Evolutionary conservation across 2,888 invertebrate genomes (phyloP), one percentile per base, ranked within the genome.

Genomic region (Drosophila atripex): DNA sequence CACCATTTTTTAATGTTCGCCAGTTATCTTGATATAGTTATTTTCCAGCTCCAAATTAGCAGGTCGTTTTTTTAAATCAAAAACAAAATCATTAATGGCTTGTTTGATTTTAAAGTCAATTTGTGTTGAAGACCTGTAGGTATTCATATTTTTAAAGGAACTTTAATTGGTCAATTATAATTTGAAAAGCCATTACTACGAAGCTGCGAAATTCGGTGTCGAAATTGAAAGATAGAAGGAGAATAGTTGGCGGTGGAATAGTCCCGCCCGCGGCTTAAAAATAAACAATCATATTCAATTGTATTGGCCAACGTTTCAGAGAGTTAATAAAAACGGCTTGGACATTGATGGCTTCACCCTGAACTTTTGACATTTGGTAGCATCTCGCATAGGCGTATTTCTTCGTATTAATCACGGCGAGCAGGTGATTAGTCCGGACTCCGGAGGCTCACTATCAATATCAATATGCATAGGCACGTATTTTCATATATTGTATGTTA

Each of bases 341-440:
- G 86, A 83, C 86, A 79, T 80, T 83, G 77, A 79, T 80, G 83
- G 83, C 58, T 75, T 80, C 66, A 86, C 86, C 80, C 77, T 80
- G 80, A 80, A 80, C 80, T 79, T 64, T 83, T 86, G 80, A 75
- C 80, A 86, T 80, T 80, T 80, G 59, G 77, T 54, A 66, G 46
- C 23, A 38, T 60, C 30, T 60, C 30, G 47, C 61, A 61, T 61
- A 61, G 60, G 60, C 60, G 60, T 61, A 61, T 21, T 60, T 60
- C 60, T 61, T 47, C 16, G 60, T 60, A 61, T 61, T 61, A 61
- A 61, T 61, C 60, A 61, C 38, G 74, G 65, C 70, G 18, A 63
- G 50, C 71, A 68, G 71, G 71, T 61, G 25, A 56, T 56, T 45
- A 46, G 54, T 46, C 52, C 50, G 45, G 55, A 32, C 54, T 50